Evolutionary conservation across 2,113 vertebrate species (phyloP), one percentile per base, ranked within the genome.

Genomic region (Cochlearius cochlearius): DNA sequence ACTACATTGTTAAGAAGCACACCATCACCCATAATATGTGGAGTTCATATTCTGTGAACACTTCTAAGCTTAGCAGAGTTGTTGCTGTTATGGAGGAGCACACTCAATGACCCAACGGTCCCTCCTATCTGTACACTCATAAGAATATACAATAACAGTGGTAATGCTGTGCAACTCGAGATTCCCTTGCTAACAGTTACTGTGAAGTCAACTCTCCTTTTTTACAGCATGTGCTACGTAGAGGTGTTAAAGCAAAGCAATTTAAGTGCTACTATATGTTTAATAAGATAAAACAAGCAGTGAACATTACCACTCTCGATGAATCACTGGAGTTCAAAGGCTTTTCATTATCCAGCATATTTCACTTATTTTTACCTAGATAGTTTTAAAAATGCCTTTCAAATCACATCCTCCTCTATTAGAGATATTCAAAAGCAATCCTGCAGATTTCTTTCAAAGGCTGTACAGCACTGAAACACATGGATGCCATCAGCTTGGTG

Each of bases 331-430:
- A 88, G n/a, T 90, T 96, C 88, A 95, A 93, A 95, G 50, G 49
- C 64, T 93, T 94, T 94, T 92, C 85, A 95, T 74, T 92, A 88
- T 67, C 60, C n/a, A 66, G 60, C 43, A 73, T 60, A 90, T 79
- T 92, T 96, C 79, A 80, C 67, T 96, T 81, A 55, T 67, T 96
- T 95, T 95, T 94, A 93, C 91, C 83, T 69, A 84, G 45, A 55
- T 41, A 59, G 86, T 86, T 93, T 94, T 63, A 81, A 27, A 96
- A 92, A 9, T 95, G 69, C 60, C 47, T 93, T 93, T 94, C 56
- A 79, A 94, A 92, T 72, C 68, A 60, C 64, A 94, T 60, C 43
- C 38, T 92, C 82, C 38, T 67, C 56, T 77, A 60, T 41, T 52
- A 93, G 29, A 63, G 21, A 38, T 39, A 86, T 49, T 93, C 78